Conservation (phyloP, 2,888 invertebrate genomes). For the Perizoma affinitatum region DNA sequence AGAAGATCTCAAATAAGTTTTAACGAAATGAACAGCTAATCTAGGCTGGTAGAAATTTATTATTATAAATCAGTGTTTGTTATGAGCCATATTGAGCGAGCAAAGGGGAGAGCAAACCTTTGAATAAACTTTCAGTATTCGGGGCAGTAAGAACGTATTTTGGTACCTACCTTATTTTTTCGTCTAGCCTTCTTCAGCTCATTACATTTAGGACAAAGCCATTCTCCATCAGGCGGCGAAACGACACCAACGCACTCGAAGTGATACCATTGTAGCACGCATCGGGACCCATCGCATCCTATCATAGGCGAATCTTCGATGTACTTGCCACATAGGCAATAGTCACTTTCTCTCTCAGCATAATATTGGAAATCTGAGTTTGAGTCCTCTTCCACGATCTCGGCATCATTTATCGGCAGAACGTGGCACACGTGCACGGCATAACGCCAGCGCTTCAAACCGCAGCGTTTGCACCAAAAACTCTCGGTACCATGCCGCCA, state of each 20-base stretch:
- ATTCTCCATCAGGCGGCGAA: constrained; percentile 59
- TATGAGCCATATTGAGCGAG: no score
- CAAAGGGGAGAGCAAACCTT: no score
- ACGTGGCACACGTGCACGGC: constrained; percentile 63
- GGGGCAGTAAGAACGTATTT: no score
- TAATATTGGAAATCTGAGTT: constrained; percentile 32
- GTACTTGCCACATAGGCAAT: constrained; percentile 61
- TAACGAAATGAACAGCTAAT: no score
- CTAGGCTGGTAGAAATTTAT: no score
- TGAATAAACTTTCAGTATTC: no score
- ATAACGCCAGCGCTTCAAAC: constrained; percentile 58
- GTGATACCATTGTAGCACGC: constrained; percentile 64
- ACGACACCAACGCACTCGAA: constrained; percentile 63
- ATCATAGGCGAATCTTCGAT: constrained; percentile 59
- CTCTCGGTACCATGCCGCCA: constrained; percentile 73
- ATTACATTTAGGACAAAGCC: constrained; percentile 62
- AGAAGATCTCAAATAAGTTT: no score
- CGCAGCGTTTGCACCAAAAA: constrained; percentile 53
- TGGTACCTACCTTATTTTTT: constrained; percentile 10
- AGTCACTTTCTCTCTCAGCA: constrained; percentile 47
- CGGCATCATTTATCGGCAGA: constrained; percentile 52
- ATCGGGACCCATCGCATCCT: constrained; percentile 61
- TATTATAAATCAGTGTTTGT: no score
- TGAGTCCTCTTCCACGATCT: constrained; percentile 39
- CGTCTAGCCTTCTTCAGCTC: constrained; percentile 28